Base-by-base conservation (phyloP, 2,888 invertebrate genomes). In the Drosophila anomalata region DNA sequence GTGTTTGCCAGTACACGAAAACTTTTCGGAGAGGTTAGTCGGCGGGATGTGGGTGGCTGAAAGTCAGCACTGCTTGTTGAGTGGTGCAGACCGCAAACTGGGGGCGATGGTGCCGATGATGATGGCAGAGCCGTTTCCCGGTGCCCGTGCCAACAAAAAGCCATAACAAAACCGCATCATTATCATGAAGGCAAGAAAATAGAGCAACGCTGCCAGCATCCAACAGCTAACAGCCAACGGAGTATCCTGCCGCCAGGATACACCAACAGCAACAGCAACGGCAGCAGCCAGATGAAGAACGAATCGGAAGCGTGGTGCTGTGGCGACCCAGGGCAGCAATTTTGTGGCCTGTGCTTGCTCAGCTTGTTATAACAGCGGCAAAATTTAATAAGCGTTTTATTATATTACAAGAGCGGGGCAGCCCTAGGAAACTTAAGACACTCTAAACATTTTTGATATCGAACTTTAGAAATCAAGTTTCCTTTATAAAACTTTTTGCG, bases 361-460 rank as follows among this genome's bases (percentile, higher is more conserved):
- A 53, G 77, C 77, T 75, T 79, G 79, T 79, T 77, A 70, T 76
- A 71, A 61, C 60, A 69, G 63, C 69, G 61, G 73, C 68, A 68
- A 77, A 81, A 80, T 85, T 85, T 87, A 80, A 85, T 86, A 82
- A 85, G 77, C 79, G 85, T 87, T 84, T 85, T 82, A 86, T 87
- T 84, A 79, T 76, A 80, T 80, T 78, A 78, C 75, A 76, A 69
- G 46, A 68, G 59, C 69, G 31, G 52, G 39, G 60, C 39, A 51
- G 55, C 51, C 39, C 33, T 17, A 36, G 73, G 48, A 65, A 55
- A 20, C 24, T 33, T 59, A 55, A 3, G 14, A 67, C 63, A 66
- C 48, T 62, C 31, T 12, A n/a, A 51, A 20, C 12, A 33, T 22
- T 4, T 20, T n/a, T 22, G n/a, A 14, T 20, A n/a, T 42, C 9